A percentile compares a stretch with the other conserved stretches of the same genome.
These are phyloP conservation scores for Laothoe populi DNA, from an alignment of 2,888 invertebrate genomes.

Conservation along the genomic window DNA sequence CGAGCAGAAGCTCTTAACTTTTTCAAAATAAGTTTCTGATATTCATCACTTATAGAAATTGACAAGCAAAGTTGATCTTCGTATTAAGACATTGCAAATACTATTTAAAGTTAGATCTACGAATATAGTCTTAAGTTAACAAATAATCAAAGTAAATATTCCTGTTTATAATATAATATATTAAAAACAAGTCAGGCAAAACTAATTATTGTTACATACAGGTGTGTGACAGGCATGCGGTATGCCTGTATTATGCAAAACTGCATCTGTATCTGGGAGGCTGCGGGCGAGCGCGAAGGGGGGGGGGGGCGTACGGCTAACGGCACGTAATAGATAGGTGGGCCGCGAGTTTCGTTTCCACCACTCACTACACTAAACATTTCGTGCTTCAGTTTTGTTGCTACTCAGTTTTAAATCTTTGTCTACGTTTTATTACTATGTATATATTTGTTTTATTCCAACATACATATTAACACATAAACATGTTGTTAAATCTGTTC, in stretches of 20 bases:
- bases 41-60: too few relatives aligned
- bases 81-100: too few relatives aligned
- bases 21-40: too few relatives aligned
- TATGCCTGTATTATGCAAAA: slow-evolving; percentile 38
- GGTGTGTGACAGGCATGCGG: background rate
- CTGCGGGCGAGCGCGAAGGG: slow-evolving; percentile 7
- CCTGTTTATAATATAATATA: background rate
- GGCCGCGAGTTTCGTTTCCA: background rate
- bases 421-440: background rate
- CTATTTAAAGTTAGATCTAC: too few relatives aligned
- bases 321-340: slow-evolving; percentile 45
- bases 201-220: background rate
- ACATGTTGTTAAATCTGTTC: too few relatives aligned
- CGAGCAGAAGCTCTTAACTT: too few relatives aligned
- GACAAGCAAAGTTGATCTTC: too few relatives aligned
- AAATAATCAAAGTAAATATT: too few relatives aligned
- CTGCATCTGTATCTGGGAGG: slow-evolving; percentile 35
- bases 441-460: background rate
- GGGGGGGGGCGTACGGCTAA: slow-evolving; percentile 34
- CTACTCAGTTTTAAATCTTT: slow-evolving; percentile 1
- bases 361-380: slow-evolving; percentile 3
- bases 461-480: too few relatives aligned
- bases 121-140: too few relatives aligned
- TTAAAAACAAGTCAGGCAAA: background rate
- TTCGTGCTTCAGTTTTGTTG: background rate